phyloP scores from a whole-genome alignment of 2,113 vertebrate species.

The Bujurquina vittata region DNA sequence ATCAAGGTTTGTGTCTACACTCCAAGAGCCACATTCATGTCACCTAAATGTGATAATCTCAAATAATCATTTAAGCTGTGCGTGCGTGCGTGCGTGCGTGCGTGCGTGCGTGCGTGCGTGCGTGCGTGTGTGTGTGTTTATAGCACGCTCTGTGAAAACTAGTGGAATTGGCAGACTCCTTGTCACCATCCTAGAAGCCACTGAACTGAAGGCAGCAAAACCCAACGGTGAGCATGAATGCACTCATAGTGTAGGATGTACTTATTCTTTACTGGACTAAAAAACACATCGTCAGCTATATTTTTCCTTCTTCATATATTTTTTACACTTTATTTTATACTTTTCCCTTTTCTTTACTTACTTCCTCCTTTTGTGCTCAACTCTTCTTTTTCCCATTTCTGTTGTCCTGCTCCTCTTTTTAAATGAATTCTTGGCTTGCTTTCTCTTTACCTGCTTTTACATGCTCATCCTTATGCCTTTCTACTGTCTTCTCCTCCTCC shows the following conservation, averaged over 20 bases:
- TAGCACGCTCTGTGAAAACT: conserved; percentile 90
- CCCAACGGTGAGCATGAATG: conserved; percentile 83
- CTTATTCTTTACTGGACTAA: background rate
- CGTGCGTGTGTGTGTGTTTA: conserved; percentile 25
- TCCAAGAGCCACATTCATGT: background rate
- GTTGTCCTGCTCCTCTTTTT: background rate
- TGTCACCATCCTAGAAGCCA: conserved; percentile 92
- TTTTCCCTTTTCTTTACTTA: background rate
- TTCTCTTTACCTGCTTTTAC: background rate
- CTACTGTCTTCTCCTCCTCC: background rate
- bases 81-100: too few species aligned
- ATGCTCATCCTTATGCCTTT: background rate
- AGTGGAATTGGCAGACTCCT: conserved; percentile 93
- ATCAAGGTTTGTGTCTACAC: conserved; percentile 85
- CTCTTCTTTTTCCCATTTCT: background rate
- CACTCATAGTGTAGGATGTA: background rate
- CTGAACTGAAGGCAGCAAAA: conserved; percentile 91
- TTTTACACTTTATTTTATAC: background rate
- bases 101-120: conserved; percentile 6
- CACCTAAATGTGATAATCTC: background rate
- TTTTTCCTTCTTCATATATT: background rate
- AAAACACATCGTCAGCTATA: background rate
- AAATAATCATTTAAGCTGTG: background rate
- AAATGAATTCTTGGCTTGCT: background rate
- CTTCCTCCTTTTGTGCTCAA: background rate